Evolutionary conservation across 2,797 vertebrate species (phyloP).

Genomic region (Malacoraja senta): DNA sequence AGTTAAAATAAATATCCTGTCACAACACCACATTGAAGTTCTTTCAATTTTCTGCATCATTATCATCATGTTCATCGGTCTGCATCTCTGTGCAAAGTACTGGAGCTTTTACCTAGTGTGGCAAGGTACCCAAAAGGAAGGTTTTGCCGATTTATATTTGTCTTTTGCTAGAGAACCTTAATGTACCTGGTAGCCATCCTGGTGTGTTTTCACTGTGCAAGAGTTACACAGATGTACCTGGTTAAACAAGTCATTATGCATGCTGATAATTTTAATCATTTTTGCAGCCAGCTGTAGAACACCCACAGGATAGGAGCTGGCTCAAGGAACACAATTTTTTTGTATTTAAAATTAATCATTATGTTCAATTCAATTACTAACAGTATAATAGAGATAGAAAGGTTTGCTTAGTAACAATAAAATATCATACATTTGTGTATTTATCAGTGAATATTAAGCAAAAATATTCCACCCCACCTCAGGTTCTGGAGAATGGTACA

Average conservation of each 20-base stretch:
- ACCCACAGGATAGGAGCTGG: neutral
- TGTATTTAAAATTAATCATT: neutral
- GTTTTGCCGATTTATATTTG: neutral
- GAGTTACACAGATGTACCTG: neutral
- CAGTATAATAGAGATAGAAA: neutral
- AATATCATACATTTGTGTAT: neutral
- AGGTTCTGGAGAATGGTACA: neutral
- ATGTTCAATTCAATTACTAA: neutral
- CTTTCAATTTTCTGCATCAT: neutral
- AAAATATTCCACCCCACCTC: neutral
- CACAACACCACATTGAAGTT: neutral
- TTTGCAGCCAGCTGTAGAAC: neutral
- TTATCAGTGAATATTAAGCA: neutral
- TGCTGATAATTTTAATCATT: neutral
- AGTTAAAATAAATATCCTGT: neutral
- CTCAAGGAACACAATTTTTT: neutral
- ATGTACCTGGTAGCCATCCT: neutral
- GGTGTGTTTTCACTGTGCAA: neutral
- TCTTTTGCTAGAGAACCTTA: neutral
- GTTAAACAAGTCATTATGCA: neutral
- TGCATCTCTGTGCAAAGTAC: neutral
- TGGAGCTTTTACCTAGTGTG: neutral
- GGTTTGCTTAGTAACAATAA: neutral
- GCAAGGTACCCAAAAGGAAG: neutral
- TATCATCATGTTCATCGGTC: no score